Evolutionary conservation across 2,113 vertebrate species (phyloP), one percentile per base, ranked within the genome.

Genomic region (Heloderma charlesbogerti): DNA sequence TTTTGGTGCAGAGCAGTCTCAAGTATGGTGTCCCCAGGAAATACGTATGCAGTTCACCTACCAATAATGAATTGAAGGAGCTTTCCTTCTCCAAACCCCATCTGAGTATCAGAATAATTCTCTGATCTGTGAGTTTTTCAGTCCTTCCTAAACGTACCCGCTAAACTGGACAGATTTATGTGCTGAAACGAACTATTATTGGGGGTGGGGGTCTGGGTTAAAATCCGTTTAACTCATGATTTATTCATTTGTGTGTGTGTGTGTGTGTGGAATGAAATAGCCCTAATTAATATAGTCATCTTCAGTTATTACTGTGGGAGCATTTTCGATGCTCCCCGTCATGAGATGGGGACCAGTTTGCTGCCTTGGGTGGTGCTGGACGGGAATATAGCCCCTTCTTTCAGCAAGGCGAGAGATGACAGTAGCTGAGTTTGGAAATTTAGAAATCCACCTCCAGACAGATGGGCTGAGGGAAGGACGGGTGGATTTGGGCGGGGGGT

Each of bases 401-500:
- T 18, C 83, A 9, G 3, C 2, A 8, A 18, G 86, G n/a, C 48
- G 48, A 77, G 51, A 15, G 6, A 18, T 37, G 71, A n/a, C n/a
- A 25, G 31, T 54, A 1, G 4, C 20, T 22, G 31, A 45, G 25
- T 43, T 13, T 43, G 63, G 43, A n/a, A 37, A 1, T 25, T 86
- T 25, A 74, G n/a, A 71, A 89, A 89, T 51, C 89, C 40, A 51
- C 72, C n/a, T 51, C 25, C 34, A 25, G 34, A 27, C 72, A 67
- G 82, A 40, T 51, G 82, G 71, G 71, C 63, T 27, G 81, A 74
- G 9, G 81, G 72, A 25, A n/a, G 67, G 66, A n/a, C 8, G 71
- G 85, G 87, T 71, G 84, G 84, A 77, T 83, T 75, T 78, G 90
- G 77, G 83, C 86, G 63, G 89, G 0, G 66, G 80, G 85, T 29